Conservation (phyloP, 37 sponge, comb jelly and placozoan species). For the Diacarnus erythraeanus region DNA sequence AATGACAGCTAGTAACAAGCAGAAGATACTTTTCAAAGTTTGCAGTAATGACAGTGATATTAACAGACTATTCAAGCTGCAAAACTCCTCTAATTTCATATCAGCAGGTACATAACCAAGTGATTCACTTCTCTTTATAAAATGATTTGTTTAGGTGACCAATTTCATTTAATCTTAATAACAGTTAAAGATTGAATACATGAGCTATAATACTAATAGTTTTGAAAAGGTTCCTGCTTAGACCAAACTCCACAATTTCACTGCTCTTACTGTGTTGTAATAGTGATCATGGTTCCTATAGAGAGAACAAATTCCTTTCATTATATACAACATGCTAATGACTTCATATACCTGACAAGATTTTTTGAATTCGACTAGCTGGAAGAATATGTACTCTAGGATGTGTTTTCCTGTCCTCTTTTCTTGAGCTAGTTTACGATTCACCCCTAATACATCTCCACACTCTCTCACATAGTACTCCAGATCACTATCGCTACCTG, state of each 20-base stretch:
- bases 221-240: too few relatives aligned
- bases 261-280: background rate
- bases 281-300: background rate
- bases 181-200: too few relatives aligned
- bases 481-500: constrained; percentile 90
- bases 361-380: constrained; percentile 93
- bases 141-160: too few relatives aligned
- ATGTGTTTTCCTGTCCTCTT: constrained; percentile 78
- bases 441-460: constrained; percentile 88
- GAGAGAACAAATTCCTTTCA: background rate
- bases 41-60: background rate
- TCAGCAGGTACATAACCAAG: too few relatives aligned
- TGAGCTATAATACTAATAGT: too few relatives aligned
- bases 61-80: background rate
- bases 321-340: background rate
- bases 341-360: constrained; percentile 34
- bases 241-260: background rate
- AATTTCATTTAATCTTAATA: too few relatives aligned
- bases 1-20: background rate
- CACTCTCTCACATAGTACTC: constrained; percentile 94
- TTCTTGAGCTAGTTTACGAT: constrained; percentile 51
- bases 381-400: constrained; percentile 78
- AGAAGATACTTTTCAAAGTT: background rate
- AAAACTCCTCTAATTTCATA: too few relatives aligned
- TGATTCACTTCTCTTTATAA: too few relatives aligned